Conservation (phyloP, 2,888 invertebrate genomes). For the Cephonodes hylas region DNA sequence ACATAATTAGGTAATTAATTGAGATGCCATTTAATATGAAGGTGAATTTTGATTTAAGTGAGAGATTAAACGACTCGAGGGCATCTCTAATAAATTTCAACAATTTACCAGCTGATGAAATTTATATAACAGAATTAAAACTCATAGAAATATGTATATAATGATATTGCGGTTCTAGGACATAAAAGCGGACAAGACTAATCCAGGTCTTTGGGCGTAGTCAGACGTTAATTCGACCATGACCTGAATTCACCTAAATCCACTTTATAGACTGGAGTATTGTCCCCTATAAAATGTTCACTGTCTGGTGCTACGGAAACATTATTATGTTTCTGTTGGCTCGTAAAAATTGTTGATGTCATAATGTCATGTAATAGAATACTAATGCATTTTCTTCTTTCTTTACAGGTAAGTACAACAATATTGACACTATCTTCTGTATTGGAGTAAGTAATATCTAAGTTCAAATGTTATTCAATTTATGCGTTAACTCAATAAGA, state of each 20-base stretch:
- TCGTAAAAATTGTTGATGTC: background rate
- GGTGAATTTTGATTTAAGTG: constrained; percentile 2
- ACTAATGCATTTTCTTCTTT: background rate
- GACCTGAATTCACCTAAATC: background rate
- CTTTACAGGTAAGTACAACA: background rate
- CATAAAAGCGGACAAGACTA: background rate
- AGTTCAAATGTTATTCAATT: background rate
- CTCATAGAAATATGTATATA: no score
- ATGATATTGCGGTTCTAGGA: background rate
- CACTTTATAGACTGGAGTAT: background rate
- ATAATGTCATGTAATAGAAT: background rate
- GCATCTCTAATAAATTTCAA: background rate
- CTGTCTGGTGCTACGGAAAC: background rate
- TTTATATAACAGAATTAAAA: background rate
- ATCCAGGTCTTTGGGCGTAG: background rate
- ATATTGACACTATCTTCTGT: background rate
- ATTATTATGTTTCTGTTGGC: background rate
- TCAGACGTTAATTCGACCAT: background rate
- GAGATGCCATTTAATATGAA: constrained; percentile 4
- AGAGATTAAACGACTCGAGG: background rate
- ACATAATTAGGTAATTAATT: constrained; percentile 3
- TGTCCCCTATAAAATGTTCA: background rate
- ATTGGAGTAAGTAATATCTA: background rate
- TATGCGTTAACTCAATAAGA: background rate
- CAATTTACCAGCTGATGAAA: background rate